phyloP scores from a whole-genome alignment of 2,888 invertebrate genomes.

The Linyphia triangularis region DNA sequence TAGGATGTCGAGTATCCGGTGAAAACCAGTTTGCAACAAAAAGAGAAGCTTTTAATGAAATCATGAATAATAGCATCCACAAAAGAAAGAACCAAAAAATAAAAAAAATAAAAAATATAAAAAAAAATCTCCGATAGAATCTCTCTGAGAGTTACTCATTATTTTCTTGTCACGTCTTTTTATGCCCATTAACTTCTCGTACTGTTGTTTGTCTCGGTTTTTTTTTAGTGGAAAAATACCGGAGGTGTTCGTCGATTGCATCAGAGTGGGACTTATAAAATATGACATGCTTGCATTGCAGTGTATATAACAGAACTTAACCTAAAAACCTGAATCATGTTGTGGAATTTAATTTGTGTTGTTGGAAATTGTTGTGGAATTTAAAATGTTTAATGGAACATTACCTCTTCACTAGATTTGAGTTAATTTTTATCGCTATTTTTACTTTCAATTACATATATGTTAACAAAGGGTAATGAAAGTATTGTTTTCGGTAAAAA shows the following conservation, averaged over 20 bases:
- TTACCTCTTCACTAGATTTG: too few species aligned
- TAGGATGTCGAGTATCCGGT: neutral
- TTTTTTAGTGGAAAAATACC: neutral
- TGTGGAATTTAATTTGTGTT: too few species aligned
- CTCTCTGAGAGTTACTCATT: slow-evolving; percentile 34
- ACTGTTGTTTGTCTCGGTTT: neutral
- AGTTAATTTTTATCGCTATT: too few species aligned
- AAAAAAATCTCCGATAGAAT: slow-evolving; percentile 21
- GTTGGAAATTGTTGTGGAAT: too few species aligned
- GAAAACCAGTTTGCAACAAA: neutral
- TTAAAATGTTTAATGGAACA: too few species aligned
- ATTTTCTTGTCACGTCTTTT: slow-evolving; percentile 40
- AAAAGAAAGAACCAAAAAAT: neutral
- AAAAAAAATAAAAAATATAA: neutral
- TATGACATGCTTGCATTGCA: too few species aligned
- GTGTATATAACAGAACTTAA: too few species aligned
- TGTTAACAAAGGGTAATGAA: too few species aligned
- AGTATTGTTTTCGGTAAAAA: too few species aligned
- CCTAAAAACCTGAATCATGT: too few species aligned
- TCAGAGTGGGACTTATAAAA: too few species aligned
- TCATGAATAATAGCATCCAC: slow-evolving; percentile 22
- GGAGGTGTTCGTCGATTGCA: neutral
- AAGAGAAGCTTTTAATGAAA: slow-evolving; percentile 29
- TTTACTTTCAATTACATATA: too few species aligned
- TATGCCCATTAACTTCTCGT: slow-evolving; percentile 6